A percentile compares a stretch with the other conserved stretches of the same genome.
Evolutionary conservation across 2,797 vertebrate genomes (phyloP).

Genomic region (Poliocrania exsul): DNA sequence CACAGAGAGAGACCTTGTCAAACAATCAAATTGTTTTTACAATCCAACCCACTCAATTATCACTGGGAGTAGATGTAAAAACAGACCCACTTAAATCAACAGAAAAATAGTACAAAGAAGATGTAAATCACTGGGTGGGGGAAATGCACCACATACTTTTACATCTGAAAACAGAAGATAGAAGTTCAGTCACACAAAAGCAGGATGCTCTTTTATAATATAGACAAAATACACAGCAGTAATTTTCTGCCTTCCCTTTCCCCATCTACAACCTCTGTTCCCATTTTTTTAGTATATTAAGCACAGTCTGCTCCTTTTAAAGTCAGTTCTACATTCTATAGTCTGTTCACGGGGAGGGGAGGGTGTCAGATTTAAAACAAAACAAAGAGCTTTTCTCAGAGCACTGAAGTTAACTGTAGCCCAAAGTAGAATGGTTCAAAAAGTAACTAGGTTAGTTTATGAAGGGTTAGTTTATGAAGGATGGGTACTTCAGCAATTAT

Average conservation of each 20-base stretch:
- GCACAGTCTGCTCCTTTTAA: background rate
- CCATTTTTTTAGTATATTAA: background rate
- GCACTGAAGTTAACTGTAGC: background rate
- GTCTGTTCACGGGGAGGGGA: background rate
- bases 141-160: slow-evolving; percentile 29
- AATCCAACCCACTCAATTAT: slow-evolving; percentile 38
- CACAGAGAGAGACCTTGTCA: slow-evolving; percentile 44
- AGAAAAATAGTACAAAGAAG: slow-evolving; percentile 16
- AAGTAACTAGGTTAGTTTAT: background rate
- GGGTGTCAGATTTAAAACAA: background rate
- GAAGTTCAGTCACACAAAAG: background rate
- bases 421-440: background rate
- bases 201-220: background rate
- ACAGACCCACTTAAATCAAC: slow-evolving; percentile 36
- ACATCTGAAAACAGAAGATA: slow-evolving; percentile 11
- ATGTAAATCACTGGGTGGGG: slow-evolving; percentile 28
- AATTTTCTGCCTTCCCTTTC: background rate
- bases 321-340: background rate
- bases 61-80: slow-evolving; percentile 39
- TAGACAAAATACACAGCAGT: background rate
- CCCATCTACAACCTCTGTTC: background rate
- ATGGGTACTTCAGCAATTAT: background rate
- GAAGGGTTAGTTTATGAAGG: background rate
- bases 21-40: slow-evolving; percentile 57
- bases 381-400: background rate